Evolutionary conservation across 2,888 invertebrate species (phyloP), one percentile per base, ranked within the genome.

Genomic region (Epistrophe eligans): DNA sequence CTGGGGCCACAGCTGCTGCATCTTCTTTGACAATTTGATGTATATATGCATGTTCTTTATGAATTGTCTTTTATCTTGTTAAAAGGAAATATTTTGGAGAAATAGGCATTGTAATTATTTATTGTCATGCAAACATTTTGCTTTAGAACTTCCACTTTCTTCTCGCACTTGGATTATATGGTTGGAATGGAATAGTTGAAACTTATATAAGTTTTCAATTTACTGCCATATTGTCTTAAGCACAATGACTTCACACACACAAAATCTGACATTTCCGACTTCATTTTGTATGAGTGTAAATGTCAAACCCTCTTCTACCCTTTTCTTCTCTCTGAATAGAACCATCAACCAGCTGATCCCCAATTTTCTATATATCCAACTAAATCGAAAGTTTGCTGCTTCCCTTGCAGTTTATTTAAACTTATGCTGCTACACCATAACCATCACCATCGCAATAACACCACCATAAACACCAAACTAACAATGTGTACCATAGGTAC

Each of bases 271-370:
- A 83, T 83, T 83, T 87, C 83, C 79, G 79, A 72, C 79, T 79
- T 83, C 74, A 82, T 79, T 82, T 43, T 50, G 64, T 84, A 24
- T 84, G 15, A 55, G 24, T 84, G 17, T 60, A 43, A 82, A 72
- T 77, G 67, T 70, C 73, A 77, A 62, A 60, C 60, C 50, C 13
- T 57, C n/a, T 35, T 67, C 43, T 28, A 55, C 15, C 55, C 55
- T 19, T 45, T 17, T 74, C 50, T 6, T 40, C 13, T n/a, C n/a
- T n/a, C n/a, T n/a, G n/a, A 8, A 13, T 8, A 74, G 48, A 83
- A 67, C 72, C 74, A 79, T 43, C 66, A 79, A 79, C 45, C 87
- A 87, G 83, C 87, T 87, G 87, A 87, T 87, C 87, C 83, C 83
- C 71, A 79, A 87, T 83, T 83, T 60, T 79, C 79, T 66, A 79